phyloP scores from a whole-genome alignment of 2,797 vertebrate genomes.

The Masticophis lateralis region DNA sequence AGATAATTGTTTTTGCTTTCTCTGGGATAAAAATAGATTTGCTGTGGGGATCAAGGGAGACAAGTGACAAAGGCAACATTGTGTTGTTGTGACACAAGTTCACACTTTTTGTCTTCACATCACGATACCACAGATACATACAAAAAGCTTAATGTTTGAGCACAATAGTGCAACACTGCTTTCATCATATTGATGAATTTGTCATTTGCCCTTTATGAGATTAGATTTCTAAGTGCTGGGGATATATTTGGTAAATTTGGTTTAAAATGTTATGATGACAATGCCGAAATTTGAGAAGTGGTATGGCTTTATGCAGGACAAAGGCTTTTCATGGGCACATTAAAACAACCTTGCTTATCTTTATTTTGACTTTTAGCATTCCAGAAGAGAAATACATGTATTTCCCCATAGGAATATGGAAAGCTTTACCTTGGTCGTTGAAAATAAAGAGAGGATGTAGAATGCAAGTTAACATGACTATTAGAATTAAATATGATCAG shows the following conservation, averaged over 20 bases:
- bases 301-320: background rate
- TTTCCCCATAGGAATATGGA: background rate
- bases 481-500: background rate
- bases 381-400: background rate
- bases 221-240: background rate
- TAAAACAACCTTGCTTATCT: background rate
- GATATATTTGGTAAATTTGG: background rate
- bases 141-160: background rate
- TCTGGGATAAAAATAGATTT: slow-evolving; percentile 16
- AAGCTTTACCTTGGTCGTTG: background rate
- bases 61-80: background rate
- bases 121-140: background rate
- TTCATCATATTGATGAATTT: background rate
- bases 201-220: background rate
- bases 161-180: background rate
- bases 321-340: background rate
- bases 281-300: background rate
- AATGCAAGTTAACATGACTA: background rate
- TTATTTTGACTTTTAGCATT: background rate
- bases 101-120: background rate
- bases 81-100: background rate
- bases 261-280: background rate
- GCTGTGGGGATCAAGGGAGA: background rate
- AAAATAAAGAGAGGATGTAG: background rate
- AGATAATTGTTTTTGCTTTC: background rate